These are phyloP conservation scores for Apamea epomidion DNA, from an alignment of 2,888 invertebrate genomes.

Conservation along the genomic window DNA sequence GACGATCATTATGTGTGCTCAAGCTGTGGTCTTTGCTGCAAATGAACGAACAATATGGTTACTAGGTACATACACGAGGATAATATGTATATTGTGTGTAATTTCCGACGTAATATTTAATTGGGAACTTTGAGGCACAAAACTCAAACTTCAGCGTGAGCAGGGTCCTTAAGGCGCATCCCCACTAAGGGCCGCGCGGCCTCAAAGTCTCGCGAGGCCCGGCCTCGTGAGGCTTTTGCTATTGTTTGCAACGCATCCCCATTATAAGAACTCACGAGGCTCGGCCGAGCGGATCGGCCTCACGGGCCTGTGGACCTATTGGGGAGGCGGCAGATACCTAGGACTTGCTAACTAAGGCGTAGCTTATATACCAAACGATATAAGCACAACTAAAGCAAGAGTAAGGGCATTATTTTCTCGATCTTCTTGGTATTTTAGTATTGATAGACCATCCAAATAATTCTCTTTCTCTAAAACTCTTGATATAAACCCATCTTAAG, in stretches of 20 bases:
- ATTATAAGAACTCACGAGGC: not conserved
- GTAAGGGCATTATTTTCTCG: not conserved
- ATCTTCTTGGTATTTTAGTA: not conserved
- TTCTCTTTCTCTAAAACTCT: not conserved
- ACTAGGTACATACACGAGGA: not conserved
- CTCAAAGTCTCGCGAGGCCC: too few relatives aligned
- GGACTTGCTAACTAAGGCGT: not conserved
- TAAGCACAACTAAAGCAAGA: not conserved
- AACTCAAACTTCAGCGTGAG: not conserved
- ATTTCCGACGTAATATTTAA: not conserved
- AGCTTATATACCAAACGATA: not conserved
- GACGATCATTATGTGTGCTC: slow-evolving; percentile 14
- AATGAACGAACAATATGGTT: slow-evolving; percentile 19
- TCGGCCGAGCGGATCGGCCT: too few relatives aligned
- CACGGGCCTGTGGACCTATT: too few relatives aligned
- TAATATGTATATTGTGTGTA: not conserved
- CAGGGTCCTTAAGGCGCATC: not conserved
- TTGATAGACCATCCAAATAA: not conserved
- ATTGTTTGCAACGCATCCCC: not conserved
- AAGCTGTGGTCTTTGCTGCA: not conserved
- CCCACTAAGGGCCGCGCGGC: too few relatives aligned
- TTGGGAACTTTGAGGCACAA: not conserved
- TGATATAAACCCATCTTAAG: not conserved
- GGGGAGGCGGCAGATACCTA: too few relatives aligned
- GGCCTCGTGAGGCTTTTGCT: not conserved